Conservation (phyloP, 2,797 vertebrate species). For the Rallus crepitans region DNA sequence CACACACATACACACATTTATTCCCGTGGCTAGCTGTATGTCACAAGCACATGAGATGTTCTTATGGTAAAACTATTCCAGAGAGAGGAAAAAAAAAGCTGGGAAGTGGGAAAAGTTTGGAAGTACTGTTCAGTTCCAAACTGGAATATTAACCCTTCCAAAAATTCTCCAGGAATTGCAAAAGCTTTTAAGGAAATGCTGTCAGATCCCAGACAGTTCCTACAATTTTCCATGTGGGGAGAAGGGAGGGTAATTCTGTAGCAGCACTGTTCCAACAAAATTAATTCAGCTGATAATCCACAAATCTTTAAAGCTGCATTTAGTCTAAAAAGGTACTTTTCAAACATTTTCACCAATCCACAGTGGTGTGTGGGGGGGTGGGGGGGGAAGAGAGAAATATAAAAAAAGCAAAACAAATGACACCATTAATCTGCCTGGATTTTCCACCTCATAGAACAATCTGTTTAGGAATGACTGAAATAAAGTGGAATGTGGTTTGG, state of each 20-base stretch:
- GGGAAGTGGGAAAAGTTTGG: slow-evolving; percentile 43
- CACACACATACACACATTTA: background rate
- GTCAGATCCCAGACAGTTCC: slow-evolving; percentile 17
- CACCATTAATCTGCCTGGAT: slow-evolving; percentile 80
- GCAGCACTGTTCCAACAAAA: slow-evolving; percentile 23
- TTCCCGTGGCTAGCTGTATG: background rate
- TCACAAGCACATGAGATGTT: background rate
- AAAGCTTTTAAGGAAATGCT: slow-evolving; percentile 22
- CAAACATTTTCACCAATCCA: slow-evolving; percentile 55
- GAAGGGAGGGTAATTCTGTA: background rate
- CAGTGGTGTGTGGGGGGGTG: background rate
- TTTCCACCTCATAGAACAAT: slow-evolving; percentile 79
- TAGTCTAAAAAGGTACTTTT: slow-evolving; percentile 52
- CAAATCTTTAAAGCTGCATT: slow-evolving; percentile 47
- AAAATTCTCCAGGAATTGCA: slow-evolving; percentile 5
- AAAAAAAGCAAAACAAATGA: slow-evolving; percentile 78
- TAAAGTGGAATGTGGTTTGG: slow-evolving; percentile 70
- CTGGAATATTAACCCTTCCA: slow-evolving; percentile 36
- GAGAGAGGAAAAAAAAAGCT: background rate
- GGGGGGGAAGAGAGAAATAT: background rate
- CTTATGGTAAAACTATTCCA: background rate
- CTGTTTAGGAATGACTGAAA: slow-evolving; percentile 81
- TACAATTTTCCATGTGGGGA: background rate
- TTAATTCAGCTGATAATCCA: slow-evolving; percentile 17
- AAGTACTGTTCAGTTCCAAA: background rate